These are phyloP conservation scores for Hormiphora californensis DNA, from an alignment of 37 sponge, comb jelly and placozoan genomes.

Conservation along the genomic window DNA sequence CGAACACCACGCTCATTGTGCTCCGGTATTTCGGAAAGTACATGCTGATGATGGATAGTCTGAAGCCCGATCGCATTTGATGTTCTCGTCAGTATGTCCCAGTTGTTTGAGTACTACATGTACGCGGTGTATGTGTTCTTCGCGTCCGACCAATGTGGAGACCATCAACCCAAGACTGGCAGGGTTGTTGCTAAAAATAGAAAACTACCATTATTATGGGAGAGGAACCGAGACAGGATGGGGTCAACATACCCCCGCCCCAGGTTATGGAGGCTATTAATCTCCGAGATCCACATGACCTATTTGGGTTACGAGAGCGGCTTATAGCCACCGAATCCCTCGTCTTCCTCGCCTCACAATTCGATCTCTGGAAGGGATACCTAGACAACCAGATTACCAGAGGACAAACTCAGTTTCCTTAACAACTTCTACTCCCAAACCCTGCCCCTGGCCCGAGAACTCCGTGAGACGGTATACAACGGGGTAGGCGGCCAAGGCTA, in stretches of 20 bases:
- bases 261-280: conserved; percentile 26
- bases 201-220: conserved; percentile 6
- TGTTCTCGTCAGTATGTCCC: conserved; percentile 81
- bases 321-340: conserved; percentile 83
- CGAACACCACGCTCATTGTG: conserved; percentile 84
- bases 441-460: not conserved
- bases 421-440: conserved; percentile 65
- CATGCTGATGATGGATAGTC: conserved; percentile 90
- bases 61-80: conserved; percentile 88
- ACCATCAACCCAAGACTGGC: conserved; percentile 27
- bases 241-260: conserved; percentile 27
- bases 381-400: conserved; percentile 70
- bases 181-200: not conserved
- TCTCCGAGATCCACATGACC: conserved; percentile 52
- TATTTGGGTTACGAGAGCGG: conserved; percentile 70
- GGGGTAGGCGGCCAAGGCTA: conserved; percentile 7
- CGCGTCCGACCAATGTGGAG: conserved; percentile 33
- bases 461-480: conserved; percentile 15
- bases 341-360: conserved; percentile 80
- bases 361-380: conserved; percentile 65
- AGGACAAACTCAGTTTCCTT: conserved; percentile 71
- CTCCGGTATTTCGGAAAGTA: conserved; percentile 72
- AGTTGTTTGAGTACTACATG: conserved; percentile 90
- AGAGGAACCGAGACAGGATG: not conserved
- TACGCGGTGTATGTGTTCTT: conserved; percentile 68